These are phyloP conservation scores for Drosophila sproati DNA, from an alignment of 1,140 invertebrate genomes.

Conservation along the genomic window DNA sequence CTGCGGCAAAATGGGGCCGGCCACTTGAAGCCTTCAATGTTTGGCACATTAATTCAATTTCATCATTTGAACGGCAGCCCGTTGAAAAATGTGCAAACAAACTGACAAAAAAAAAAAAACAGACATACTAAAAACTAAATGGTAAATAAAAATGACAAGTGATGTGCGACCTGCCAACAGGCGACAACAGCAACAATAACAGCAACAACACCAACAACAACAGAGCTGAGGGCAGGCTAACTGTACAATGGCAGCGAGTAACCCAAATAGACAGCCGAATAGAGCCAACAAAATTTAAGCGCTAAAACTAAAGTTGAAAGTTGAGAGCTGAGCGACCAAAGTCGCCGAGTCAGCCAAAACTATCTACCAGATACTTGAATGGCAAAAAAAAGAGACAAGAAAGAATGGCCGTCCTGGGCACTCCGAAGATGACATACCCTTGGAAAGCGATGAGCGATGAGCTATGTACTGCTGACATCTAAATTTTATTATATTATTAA, in stretches of 20 bases:
- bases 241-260: slow-evolving; percentile 59
- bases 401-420: not conserved
- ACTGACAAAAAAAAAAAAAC: slow-evolving; percentile 4
- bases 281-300: slow-evolving; percentile 38
- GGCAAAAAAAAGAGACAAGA: not conserved
- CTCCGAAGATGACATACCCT: no score
- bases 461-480: no score
- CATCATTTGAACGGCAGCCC: slow-evolving; percentile 51
- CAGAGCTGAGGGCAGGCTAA: slow-evolving; percentile 39
- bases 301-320: slow-evolving; percentile 62
- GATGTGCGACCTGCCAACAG: slow-evolving; percentile 51
- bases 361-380: slow-evolving; percentile 70
- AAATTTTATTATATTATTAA: no score
- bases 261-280: slow-evolving; percentile 56
- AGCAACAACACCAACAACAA: slow-evolving; percentile 17
- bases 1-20: slow-evolving; percentile 49
- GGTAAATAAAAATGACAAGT: slow-evolving; percentile 60
- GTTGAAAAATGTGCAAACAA: slow-evolving; percentile 59
- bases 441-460: no score
- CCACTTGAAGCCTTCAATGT: slow-evolving; percentile 71
- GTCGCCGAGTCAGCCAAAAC: slow-evolving; percentile 54
- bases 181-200: slow-evolving; percentile 11
- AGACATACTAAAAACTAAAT: slow-evolving; percentile 18
- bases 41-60: slow-evolving; percentile 53
- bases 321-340: slow-evolving; percentile 67